Evolutionary conservation across 2,888 invertebrate species (phyloP), one percentile per base, ranked within the genome.

Genomic region (Elgonia sp.): DNA sequence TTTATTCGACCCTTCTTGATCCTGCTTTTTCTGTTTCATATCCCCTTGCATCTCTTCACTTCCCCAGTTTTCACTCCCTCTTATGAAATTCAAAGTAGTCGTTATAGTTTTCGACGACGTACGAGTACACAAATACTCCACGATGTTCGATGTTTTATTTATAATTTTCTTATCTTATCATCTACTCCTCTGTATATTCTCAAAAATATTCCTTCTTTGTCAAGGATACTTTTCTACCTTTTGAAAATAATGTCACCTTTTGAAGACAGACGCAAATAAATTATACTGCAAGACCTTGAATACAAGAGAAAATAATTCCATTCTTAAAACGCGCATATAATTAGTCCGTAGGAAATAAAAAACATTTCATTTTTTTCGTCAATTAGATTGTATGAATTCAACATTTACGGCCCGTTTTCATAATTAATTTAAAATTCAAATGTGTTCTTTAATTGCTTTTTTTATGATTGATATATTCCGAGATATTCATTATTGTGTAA

Each of bases 11-110:
- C 87, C 88, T 82, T 76, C 83, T 86, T 83, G 86, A 83, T 84
- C 86, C 77, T 37, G 85, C 85, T 88, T 84, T 86, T 85, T 87
- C 82, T 84, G 90, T 90, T 90, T 90, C 84, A 88, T 89, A 87
- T 89, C 92, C 89, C 91, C 83, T 87, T 85, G 90, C 89, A 90
- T 90, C 91, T 89, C 90, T 76, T 75, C 63, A 73, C 92, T 91
- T 90, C 90, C 91, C 91, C 89, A 90, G 91, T 91, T 93, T 92
- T 92, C 92, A 91, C 92, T 93, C 92, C 90, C 91, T 91, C 92
- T 94, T 94, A 94, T 93, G 94, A 94, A 94, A 94, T 94, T 94
- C 94, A 94, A 93, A 94, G 92, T 92, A 93, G 93, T 92, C 92
- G 93, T 94, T 93, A 93, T 92, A 91, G 90, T 92, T 89, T 90